Evolutionary conservation across 2,113 vertebrate species (phyloP).

Genomic region (Mola mola): DNA sequence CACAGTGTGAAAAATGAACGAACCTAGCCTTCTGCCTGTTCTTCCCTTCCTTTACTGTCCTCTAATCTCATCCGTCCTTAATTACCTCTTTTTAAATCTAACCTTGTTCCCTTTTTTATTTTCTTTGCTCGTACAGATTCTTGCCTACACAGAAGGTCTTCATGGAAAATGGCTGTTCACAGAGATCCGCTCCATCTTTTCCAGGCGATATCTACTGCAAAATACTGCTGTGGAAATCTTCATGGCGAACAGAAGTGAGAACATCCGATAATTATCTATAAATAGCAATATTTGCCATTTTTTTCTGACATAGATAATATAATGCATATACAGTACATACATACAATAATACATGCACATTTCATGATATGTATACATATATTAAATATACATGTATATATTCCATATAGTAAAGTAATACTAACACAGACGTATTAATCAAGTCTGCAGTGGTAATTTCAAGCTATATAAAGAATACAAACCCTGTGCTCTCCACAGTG

Average conservation of each 20-base stretch:
- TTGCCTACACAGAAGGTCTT: constrained; percentile 94
- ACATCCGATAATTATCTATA: neutral
- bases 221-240: constrained; percentile 97
- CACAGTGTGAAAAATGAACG: constrained; percentile 77
- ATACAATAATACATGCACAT: too few relatives aligned
- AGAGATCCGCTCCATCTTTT: constrained; percentile 94
- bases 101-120: neutral
- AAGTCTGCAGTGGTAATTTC: too few relatives aligned
- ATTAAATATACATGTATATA: too few relatives aligned
- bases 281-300: neutral
- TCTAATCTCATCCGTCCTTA: neutral
- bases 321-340: too few relatives aligned
- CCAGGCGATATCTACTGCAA: constrained; percentile 94
- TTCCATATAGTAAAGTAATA: too few relatives aligned
- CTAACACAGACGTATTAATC: too few relatives aligned
- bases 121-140: constrained; percentile 80
- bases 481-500: constrained; percentile 80
- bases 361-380: too few relatives aligned
- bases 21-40: constrained; percentile 7
- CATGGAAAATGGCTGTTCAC: constrained; percentile 99
- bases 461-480: too few relatives aligned
- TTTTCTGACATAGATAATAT: too few relatives aligned
- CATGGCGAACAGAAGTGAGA: constrained; percentile 96
- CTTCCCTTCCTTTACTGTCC: neutral
- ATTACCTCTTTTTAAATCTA: constrained; percentile 6